phyloP scores from a whole-genome alignment of 1,140 invertebrate species.

The Brachionus asplanchnoidis region DNA sequence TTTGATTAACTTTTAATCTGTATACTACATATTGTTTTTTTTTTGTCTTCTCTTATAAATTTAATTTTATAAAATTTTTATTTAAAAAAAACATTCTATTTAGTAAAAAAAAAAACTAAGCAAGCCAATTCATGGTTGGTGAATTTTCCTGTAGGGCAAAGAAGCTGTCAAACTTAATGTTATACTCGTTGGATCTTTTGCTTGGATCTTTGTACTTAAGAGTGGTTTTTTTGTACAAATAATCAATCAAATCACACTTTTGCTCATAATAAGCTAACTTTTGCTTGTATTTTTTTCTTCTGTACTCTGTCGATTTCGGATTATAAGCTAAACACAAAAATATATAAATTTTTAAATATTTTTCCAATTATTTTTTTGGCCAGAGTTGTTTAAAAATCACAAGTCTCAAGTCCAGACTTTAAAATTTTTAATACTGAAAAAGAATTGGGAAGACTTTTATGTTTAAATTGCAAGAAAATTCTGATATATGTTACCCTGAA shows the following conservation, averaged over 20 bases:
- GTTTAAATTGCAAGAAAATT: too few relatives aligned
- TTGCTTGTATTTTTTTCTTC: conserved; percentile 55
- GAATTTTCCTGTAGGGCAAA: conserved; percentile 45
- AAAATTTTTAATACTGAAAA: too few relatives aligned
- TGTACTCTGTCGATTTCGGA: conserved; percentile 55
- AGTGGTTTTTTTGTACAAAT: conserved; percentile 55
- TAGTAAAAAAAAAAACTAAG: background rate
- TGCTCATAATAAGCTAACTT: conserved; percentile 56
- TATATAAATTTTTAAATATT: background rate
- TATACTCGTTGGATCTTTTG: conserved; percentile 53
- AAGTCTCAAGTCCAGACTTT: too few relatives aligned
- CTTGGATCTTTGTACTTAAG: conserved; percentile 52
- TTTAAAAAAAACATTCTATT: too few relatives aligned
- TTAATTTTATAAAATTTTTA: too few relatives aligned
- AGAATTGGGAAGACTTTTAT: too few relatives aligned
- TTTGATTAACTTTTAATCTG: too few relatives aligned
- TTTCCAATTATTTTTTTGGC: too few relatives aligned
- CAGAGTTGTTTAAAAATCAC: too few relatives aligned
- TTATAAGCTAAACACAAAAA: conserved; percentile 52
- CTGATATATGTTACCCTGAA: too few relatives aligned
- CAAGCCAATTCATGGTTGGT: conserved; percentile 40
- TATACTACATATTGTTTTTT: too few relatives aligned
- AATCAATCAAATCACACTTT: conserved; percentile 55
- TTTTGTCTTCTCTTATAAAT: too few relatives aligned
- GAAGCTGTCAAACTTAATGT: conserved; percentile 54